Evolutionary conservation across 2,888 invertebrate genomes (phyloP).

Genomic region (Scelioninae gen. 1): DNA sequence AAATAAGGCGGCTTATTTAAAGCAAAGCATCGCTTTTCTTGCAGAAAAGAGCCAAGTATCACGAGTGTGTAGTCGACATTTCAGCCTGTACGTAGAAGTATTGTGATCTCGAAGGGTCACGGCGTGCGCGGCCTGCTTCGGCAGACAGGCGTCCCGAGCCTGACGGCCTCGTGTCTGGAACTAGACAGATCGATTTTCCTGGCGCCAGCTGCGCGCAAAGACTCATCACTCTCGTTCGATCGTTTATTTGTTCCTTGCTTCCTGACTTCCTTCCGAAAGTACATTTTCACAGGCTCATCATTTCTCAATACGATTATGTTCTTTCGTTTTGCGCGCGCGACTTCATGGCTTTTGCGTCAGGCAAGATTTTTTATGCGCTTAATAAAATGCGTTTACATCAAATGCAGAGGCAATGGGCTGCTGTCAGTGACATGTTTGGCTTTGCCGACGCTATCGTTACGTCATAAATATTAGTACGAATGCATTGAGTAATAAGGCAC

Average conservation of each 20-base stretch:
- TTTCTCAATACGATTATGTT: constrained; percentile 11
- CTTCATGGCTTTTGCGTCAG: constrained; percentile 1
- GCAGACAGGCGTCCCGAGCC: constrained; percentile 51
- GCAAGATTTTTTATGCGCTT: constrained; percentile 5
- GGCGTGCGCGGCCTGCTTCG: constrained; percentile 50
- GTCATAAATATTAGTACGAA: no score
- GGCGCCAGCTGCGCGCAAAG: constrained; percentile 73
- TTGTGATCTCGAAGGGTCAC: constrained; percentile 62
- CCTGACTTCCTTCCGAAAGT: constrained; percentile 53
- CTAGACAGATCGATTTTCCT: constrained; percentile 77
- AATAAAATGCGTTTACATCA: neutral
- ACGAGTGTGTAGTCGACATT: constrained; percentile 38
- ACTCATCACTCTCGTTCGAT: constrained; percentile 65
- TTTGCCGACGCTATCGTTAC: no score
- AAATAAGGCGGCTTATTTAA: constrained; percentile 42
- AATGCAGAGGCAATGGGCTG: neutral
- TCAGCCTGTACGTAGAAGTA: constrained; percentile 22
- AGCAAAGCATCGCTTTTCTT: constrained; percentile 44
- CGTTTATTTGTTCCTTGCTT: constrained; percentile 52
- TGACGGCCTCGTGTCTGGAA: constrained; percentile 66
- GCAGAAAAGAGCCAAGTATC: constrained; percentile 21
- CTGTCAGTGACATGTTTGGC: neutral
- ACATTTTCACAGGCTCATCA: constrained; percentile 38
- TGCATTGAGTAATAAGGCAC: no score
- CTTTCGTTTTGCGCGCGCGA: neutral